A percentile compares a stretch with the other conserved stretches of the same genome.
Conservation (phyloP, 2,113 vertebrate genomes). For the Andinoacara biseriatus region DNA sequence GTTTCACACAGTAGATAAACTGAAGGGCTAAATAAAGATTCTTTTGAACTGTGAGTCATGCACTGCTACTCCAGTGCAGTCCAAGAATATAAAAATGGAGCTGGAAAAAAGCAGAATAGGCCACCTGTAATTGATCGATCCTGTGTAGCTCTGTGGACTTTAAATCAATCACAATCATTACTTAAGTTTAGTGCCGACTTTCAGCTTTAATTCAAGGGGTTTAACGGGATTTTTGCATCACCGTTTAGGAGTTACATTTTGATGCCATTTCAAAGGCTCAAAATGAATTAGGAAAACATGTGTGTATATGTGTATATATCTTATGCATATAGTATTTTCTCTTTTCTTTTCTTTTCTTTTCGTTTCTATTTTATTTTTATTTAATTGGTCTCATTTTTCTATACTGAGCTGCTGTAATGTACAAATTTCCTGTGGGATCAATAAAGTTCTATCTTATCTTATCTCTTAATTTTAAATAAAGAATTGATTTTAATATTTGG, state of each 20-base stretch:
- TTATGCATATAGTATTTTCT: too few species aligned
- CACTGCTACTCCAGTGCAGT: not conserved
- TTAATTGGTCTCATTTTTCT: too few species aligned
- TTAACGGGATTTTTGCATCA: not conserved
- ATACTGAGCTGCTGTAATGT: too few species aligned
- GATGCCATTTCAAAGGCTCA: too few species aligned
- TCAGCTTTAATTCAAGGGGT: not conserved
- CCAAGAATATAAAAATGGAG: not conserved
- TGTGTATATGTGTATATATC: too few species aligned
- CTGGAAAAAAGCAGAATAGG: not conserved
- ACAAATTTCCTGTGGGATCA: too few species aligned
- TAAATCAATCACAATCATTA: not conserved
- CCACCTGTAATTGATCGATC: not conserved
- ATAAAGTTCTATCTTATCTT: too few species aligned
- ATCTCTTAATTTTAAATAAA: too few species aligned
- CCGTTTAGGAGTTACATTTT: too few species aligned
- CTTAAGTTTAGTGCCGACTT: not conserved
- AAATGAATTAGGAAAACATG: too few species aligned
- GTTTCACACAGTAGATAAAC: not conserved
- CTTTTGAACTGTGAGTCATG: not conserved
- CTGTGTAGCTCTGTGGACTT: not conserved
- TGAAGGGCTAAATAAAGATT: not conserved
- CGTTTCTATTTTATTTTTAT: too few species aligned
- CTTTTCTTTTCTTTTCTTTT: too few species aligned
- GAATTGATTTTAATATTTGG: not conserved